Conservation (phyloP, 2,797 vertebrate genomes). For the Pseudocheirus occidentalis region DNA sequence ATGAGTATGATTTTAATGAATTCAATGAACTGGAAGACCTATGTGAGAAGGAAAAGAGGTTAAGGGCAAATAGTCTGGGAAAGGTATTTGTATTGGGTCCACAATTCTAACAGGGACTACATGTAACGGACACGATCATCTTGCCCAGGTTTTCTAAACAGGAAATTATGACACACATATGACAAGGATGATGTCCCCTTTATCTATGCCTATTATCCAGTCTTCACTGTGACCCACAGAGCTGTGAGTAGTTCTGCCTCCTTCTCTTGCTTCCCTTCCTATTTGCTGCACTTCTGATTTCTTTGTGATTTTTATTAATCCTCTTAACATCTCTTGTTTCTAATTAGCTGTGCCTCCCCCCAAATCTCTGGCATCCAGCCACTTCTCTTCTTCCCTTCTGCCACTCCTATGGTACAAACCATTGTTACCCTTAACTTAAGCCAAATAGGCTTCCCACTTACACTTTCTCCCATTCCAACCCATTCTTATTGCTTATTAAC, state of each 20-base stretch:
- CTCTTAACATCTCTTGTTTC: not conserved
- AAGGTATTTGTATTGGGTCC: not conserved
- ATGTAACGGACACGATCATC: not conserved
- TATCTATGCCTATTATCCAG: not conserved
- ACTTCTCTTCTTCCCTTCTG: not conserved
- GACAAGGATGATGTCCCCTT: not conserved
- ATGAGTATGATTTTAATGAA: constrained; percentile 22
- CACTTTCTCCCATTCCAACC: not conserved
- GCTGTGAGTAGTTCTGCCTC: not conserved
- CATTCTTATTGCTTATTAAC: not conserved
- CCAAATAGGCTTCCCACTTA: not conserved
- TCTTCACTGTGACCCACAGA: not conserved
- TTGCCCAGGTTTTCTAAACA: not conserved
- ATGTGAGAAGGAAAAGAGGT: not conserved
- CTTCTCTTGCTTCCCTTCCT: not conserved
- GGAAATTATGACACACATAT: not conserved
- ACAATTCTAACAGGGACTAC: not conserved
- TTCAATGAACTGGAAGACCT: not conserved
- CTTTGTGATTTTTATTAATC: not conserved
- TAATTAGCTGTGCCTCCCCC: not conserved
- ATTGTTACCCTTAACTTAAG: not conserved
- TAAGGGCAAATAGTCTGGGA: not conserved
- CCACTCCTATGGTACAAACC: not conserved
- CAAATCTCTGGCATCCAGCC: not conserved
- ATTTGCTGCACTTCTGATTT: not conserved